Evolutionary conservation across 1,140 invertebrate species (phyloP).

Genomic region (Lepidurus apus): DNA sequence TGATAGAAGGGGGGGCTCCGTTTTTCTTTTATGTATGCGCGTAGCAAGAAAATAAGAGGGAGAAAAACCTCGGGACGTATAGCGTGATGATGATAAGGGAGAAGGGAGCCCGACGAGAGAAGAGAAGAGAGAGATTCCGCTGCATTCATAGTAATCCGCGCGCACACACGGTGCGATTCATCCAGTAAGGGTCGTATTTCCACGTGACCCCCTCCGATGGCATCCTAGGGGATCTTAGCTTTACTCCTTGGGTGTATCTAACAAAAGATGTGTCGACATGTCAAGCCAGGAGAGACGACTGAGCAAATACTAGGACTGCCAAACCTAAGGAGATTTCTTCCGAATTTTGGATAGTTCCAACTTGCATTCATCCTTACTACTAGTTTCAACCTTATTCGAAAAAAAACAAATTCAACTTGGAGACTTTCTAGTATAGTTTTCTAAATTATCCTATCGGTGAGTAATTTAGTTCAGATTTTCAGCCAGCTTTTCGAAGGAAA

Average conservation of each 20-base stretch:
- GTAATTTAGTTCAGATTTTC: too few relatives aligned
- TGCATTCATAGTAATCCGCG: slow-evolving; percentile 21
- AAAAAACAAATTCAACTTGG: too few relatives aligned
- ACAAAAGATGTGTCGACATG: slow-evolving; percentile 21
- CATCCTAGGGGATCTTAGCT: slow-evolving; percentile 18
- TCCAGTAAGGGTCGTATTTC: slow-evolving; percentile 9
- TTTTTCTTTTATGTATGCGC: slow-evolving; percentile 27
- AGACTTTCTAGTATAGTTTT: too few relatives aligned
- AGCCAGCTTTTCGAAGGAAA: background rate
- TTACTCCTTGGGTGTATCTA: background rate
- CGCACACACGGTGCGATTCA: slow-evolving; percentile 20
- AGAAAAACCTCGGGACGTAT: background rate
- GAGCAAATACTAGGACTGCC: slow-evolving; percentile 2
- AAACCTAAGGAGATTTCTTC: background rate
- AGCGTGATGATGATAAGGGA: background rate
- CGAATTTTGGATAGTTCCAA: background rate
- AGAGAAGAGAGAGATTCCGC: slow-evolving; percentile 12
- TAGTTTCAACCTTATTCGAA: too few relatives aligned
- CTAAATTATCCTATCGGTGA: too few relatives aligned
- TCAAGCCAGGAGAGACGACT: slow-evolving; percentile 16
- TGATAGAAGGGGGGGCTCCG: slow-evolving; percentile 1
- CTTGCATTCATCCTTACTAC: too few relatives aligned
- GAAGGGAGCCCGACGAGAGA: background rate
- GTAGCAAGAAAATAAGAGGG: background rate
- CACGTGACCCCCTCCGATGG: slow-evolving; percentile 12